A percentile compares a stretch with the other conserved stretches of the same genome.
Conservation (phyloP, 2,113 vertebrate species). For the Thomomys bottae region DNA sequence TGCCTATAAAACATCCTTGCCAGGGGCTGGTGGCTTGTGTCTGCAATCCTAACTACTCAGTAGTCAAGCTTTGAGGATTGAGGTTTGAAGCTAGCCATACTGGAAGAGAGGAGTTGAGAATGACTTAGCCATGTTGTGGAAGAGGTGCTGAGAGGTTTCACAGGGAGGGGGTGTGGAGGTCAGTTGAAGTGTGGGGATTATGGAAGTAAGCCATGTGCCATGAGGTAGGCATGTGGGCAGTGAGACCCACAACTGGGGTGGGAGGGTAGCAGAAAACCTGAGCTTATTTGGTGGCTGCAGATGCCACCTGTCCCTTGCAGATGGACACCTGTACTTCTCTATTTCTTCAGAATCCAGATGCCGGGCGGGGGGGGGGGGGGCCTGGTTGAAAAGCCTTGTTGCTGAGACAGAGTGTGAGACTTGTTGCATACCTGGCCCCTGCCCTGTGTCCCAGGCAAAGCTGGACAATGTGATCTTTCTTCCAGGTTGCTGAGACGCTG, state of each 20-base stretch:
- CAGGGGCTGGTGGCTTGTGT: no score
- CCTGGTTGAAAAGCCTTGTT: not conserved
- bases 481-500: not conserved
- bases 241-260: not conserved
- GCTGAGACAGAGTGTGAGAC: accelerated
- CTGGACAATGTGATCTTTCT: not conserved
- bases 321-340: not conserved
- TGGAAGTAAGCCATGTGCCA: not conserved
- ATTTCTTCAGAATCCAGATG: not conserved
- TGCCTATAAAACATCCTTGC: no score
- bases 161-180: not conserved
- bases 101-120: no score
- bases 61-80: no score
- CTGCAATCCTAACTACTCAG: no score
- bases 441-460: no score
- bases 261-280: not conserved
- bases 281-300: not conserved
- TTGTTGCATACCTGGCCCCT: no score
- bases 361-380: accelerated
- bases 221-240: no score
- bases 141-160: no score
- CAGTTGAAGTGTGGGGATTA: not conserved
- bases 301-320: not conserved
- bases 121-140: no score
- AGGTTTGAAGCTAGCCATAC: no score